A percentile compares a stretch with the other conserved stretches of the same genome.
phyloP scores from a whole-genome alignment of 2,113 vertebrate species.

The Carassius gibelio region DNA sequence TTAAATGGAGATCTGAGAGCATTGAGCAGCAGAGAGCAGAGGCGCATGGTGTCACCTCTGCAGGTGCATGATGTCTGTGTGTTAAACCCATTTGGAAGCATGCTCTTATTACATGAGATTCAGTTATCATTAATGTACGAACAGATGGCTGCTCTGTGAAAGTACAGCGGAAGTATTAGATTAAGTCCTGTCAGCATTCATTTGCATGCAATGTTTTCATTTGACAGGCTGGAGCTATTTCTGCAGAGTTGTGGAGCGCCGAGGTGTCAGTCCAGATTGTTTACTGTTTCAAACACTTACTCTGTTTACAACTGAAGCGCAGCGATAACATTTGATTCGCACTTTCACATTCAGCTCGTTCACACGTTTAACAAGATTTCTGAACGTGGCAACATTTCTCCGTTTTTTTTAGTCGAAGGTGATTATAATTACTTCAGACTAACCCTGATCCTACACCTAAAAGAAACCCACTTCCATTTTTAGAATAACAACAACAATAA shows the following conservation, averaged over 20 bases:
- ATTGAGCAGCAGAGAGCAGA: neutral
- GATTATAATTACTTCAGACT: no score
- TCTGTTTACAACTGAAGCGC: constrained; percentile 14
- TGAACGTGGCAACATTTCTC: no score
- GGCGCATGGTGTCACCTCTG: neutral
- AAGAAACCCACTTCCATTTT: no score
- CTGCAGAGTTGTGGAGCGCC: neutral
- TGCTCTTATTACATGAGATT: neutral
- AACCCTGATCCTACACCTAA: no score
- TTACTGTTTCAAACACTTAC: constrained; percentile 22
- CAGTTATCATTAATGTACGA: constrained; percentile 1
- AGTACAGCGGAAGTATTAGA: neutral
- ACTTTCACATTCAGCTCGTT: neutral
- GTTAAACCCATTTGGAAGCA: constrained; percentile 13
- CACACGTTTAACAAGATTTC: constrained; percentile 1
- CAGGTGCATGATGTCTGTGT: neutral
- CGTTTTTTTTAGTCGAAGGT: no score
- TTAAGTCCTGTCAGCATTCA: constrained; percentile 1
- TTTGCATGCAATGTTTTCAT: constrained; percentile 38
- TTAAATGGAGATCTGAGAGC: constrained; percentile 12
- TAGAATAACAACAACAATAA: neutral
- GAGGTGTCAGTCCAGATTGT: constrained; percentile 12
- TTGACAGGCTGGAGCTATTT: constrained; percentile 24
- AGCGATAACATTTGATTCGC: constrained; percentile 6
- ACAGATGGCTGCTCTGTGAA: neutral